Base-by-base conservation (phyloP, 2,888 invertebrate species). In the Leucoptera coffeella region DNA sequence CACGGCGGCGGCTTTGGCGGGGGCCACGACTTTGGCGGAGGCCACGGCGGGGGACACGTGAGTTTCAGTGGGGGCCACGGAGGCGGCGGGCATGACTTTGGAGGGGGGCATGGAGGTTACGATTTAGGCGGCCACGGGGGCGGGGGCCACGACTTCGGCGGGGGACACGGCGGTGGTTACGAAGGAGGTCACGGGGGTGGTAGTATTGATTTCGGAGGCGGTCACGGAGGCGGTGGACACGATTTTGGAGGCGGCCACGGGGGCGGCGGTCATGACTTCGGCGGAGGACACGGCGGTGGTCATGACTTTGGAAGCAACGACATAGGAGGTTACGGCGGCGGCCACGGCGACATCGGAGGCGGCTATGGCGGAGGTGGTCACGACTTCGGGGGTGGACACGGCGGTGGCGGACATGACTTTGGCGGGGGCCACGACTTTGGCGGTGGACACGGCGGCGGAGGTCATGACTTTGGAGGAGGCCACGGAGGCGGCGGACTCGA, bases 1-100 rank as follows among this genome's bases (percentile, higher is more conserved):
- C 43, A 43, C 22, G 47, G 45, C 3, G 47, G 47, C 3, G 43
- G 45, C 8, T 35, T 50, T 15, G 39, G 40, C n/a, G 49, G 51
- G 5, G 36, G 36, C 9, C 33, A 37, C 22, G n/a, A n/a, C n/a
- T n/a, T n/a, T n/a, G 38, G 35, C 7, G 37, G 37, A 9, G 35
- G 35, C 12, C 30, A 32, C 20, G 32, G 29, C 14, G 31, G 39
- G 12, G 35, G 35, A 13, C 39, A 37, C 14, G 38, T 38, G 19
- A 35, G 34, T 11, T 27, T 28, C 22, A 36, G 37, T 11, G 35
- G 37, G 11, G 36, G 34, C 12, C 25, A 26, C 26, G 37, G 37
- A 14, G 39, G 38, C 4, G 48, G 44, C 8, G 36, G 38, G 6
- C 24, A 24, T 9, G 26, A 15, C 9, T 35, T 35, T 4, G 32